These are phyloP conservation scores for Heliconius nattereri DNA, from an alignment of 1,140 invertebrate genomes.

Conservation along the genomic window DNA sequence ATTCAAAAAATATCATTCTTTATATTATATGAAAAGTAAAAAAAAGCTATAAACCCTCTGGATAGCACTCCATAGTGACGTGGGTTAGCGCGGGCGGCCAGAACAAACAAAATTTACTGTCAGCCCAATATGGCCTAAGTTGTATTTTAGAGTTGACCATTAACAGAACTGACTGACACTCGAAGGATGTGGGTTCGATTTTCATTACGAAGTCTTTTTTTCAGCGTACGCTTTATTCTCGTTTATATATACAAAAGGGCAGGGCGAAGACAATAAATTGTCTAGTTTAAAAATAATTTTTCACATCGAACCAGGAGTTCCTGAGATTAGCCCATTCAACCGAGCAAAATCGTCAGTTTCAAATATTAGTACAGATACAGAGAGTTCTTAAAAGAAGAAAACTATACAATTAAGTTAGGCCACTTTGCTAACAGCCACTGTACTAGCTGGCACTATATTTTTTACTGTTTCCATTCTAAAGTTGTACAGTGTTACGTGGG, in stretches of 20 bases:
- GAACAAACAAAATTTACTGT: constrained; percentile 69
- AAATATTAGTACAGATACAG: too few species aligned
- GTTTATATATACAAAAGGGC: too few species aligned
- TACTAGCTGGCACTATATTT: constrained; percentile 68
- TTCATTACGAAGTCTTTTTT: neutral
- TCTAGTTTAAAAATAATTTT: too few species aligned
- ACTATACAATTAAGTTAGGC: neutral
- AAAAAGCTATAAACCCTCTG: constrained; percentile 73
- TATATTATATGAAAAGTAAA: constrained; percentile 59
- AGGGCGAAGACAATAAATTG: too few species aligned
- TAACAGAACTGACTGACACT: too few species aligned
- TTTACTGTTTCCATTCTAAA: constrained; percentile 73
- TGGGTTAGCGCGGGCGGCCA: constrained; percentile 74
- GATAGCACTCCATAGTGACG: constrained; percentile 78
- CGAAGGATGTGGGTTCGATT: neutral
- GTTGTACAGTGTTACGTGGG: constrained; percentile 26
- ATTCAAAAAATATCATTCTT: constrained; percentile 78
- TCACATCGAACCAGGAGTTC: too few species aligned
- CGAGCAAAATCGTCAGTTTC: too few species aligned
- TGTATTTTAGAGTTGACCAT: neutral
- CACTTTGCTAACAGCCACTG: constrained; percentile 5
- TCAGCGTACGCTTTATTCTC: too few species aligned
- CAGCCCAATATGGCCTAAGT: neutral
- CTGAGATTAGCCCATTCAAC: too few species aligned
- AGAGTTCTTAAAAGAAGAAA: neutral